Evolutionary conservation across 2,888 invertebrate species (phyloP).

Genomic region (Lumbricus terrestris): DNA sequence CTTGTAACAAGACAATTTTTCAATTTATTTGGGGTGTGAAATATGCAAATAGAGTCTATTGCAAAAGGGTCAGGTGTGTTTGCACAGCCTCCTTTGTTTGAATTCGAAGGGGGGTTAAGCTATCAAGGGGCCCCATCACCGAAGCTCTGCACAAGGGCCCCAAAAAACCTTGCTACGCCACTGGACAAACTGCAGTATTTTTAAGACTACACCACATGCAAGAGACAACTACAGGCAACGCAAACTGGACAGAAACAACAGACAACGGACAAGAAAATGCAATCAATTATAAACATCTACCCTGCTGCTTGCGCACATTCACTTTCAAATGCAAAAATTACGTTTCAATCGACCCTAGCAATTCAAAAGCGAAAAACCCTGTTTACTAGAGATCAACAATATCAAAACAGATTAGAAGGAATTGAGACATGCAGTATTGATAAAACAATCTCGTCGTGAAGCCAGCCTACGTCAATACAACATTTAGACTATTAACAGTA

Average conservation of each 20-base stretch:
- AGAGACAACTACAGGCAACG: neutral
- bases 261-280: neutral
- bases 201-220: neutral
- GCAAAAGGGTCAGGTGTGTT: too few species aligned
- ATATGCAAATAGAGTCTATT: too few species aligned
- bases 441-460: neutral
- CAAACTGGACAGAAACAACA: neutral
- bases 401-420: slow-evolving; percentile 3
- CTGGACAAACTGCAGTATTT: neutral
- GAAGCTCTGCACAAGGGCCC: too few species aligned
- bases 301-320: neutral
- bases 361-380: neutral
- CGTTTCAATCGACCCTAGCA: neutral
- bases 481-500: too few species aligned
- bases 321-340: neutral
- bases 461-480: neutral
- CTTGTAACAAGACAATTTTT: too few species aligned
- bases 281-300: neutral
- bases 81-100: too few species aligned
- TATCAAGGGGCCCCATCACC: too few species aligned
- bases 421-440: neutral
- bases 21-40: too few species aligned
- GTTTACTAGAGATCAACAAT: slow-evolving; percentile 3
- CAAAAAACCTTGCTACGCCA: too few species aligned
- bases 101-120: too few species aligned